Base-by-base conservation (phyloP, 2,797 vertebrate species). In the Paguma larvata region DNA sequence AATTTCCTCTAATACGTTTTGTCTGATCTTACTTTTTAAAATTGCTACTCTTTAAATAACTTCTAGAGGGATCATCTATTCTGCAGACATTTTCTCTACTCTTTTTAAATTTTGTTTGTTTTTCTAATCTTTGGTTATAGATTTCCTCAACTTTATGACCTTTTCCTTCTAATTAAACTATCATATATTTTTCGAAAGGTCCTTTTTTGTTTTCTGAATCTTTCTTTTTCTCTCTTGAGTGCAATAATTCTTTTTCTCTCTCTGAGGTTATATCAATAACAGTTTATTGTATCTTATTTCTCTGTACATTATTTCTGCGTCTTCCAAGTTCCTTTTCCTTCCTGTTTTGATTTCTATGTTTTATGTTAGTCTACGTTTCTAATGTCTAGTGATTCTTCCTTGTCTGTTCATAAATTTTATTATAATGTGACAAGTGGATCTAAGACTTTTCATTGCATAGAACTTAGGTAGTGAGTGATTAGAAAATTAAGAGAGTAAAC, bases 401-500 rank as follows among this genome's bases (percentile, higher is more conserved):
- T 78, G 7, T 70, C 27, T 44, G 23, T 21, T 51, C 6, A 34
- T 44, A 79, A 16, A 72, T 15, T 16, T 41, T 10, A 34, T 73
- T 48, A 21, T 34, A 34, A 5, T 53, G 21, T 79, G 82, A 63
- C 21, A 30, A 23, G 23, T 38, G 6, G 14, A 27, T 67, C 8
- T 30, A 51, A 41, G 23, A 77, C 15, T 70, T 14, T 14, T 62
- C 15, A n/a, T 63, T 48, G 38, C 13, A 13, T 38, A 25, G 12
- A 62, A 30, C n/a, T 6, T 19, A 67, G 10, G 30, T 13, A 59
- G 9, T 30, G 48, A 78, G 30, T 38, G 30, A 34, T 4, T 8
- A 8, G 44, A 18, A 27, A 2, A 4, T 14, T 5, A 18, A 10
- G 2, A 56, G 10, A 34, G 12, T 13, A 15, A 15, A n/a, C 10